A percentile compares a stretch with the other conserved stretches of the same genome.
phyloP scores from a whole-genome alignment of 2,113 vertebrate species.

The Thalassarche chlororhynchos region DNA sequence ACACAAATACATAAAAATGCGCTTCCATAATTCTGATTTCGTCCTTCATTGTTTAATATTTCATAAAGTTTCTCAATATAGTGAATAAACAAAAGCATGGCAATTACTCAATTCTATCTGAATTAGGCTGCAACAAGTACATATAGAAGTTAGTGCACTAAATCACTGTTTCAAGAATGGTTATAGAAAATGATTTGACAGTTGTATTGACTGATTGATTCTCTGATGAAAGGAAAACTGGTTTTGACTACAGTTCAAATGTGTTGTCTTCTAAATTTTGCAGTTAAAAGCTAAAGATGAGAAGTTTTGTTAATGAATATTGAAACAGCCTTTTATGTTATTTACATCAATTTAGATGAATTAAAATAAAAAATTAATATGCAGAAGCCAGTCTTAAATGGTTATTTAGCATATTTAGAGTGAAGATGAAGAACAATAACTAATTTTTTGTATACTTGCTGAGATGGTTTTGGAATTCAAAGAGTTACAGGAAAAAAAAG shows the following conservation, averaged over 20 bases:
- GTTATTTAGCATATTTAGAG: background rate
- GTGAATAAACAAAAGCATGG: background rate
- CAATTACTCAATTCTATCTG: background rate
- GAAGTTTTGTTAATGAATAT: background rate
- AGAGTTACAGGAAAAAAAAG: background rate
- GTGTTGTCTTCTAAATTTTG: background rate
- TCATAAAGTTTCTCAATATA: background rate
- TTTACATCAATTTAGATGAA: background rate
- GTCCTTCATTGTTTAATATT: background rate
- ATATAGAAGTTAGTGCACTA: background rate
- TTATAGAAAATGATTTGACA: background rate
- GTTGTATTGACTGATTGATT: background rate
- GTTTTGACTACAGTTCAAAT: background rate
- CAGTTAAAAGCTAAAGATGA: background rate
- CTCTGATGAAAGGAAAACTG: background rate
- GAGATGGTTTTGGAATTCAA: background rate
- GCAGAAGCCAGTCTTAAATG: background rate
- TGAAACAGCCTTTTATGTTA: background rate
- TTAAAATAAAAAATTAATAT: background rate
- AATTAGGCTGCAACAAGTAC: background rate
- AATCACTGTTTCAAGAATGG: background rate
- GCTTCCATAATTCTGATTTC: background rate
- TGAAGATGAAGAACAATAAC: background rate
- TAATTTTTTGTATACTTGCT: background rate
- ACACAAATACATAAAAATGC: background rate